Percentiles rank a stretch among this genome's conserved stretches.
Evolutionary conservation across 2,888 invertebrate species (phyloP).

Genomic region (Melanophora roralis): DNA sequence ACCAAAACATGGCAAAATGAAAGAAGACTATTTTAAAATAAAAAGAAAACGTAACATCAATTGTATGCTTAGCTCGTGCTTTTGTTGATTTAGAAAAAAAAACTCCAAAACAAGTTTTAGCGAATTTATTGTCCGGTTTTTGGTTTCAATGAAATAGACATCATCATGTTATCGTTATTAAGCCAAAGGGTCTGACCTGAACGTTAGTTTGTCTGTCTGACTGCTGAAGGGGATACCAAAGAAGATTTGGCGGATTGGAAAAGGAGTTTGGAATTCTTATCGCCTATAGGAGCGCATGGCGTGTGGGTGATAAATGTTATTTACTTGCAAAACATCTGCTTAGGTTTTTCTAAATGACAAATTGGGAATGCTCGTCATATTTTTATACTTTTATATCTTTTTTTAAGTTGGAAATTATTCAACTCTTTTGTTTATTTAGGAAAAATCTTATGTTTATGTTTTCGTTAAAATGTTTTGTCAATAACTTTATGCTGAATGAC

Average conservation of each 20-base stretch:
- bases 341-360: no score
- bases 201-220: neutral
- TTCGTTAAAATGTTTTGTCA: no score
- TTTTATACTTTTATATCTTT: no score
- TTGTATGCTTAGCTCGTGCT: constrained; percentile 59
- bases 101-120: neutral
- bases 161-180: constrained; percentile 59
- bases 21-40: neutral
- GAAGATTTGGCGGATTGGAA: constrained; percentile 41
- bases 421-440: no score
- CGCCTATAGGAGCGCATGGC: no score
- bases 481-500: no score
- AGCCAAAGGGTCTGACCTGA: constrained; percentile 38
- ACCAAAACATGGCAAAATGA: neutral
- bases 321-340: no score
- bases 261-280: constrained; percentile 13
- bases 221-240: neutral
- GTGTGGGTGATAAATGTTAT: no score
- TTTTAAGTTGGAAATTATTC: no score
- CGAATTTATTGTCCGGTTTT: neutral
- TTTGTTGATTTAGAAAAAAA: constrained; percentile 19
- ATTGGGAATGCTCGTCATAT: no score
- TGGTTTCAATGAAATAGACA: constrained; percentile 43
- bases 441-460: no score
- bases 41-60: constrained; percentile 6